Conservation (phyloP, 2,888 invertebrate genomes). For the Limnephilus lunatus region DNA sequence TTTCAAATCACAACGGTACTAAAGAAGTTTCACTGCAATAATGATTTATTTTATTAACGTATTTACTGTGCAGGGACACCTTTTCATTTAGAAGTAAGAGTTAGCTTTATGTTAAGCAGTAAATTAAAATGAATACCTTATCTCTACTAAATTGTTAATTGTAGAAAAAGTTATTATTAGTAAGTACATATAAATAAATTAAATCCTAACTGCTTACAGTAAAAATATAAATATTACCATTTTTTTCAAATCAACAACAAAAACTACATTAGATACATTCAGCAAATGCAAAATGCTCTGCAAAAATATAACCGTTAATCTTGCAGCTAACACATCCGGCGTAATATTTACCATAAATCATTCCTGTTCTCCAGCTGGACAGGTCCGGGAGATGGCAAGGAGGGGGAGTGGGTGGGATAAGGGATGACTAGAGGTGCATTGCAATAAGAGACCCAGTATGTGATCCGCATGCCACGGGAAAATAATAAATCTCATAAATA, state of each 20-base stretch:
- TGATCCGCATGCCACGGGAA: constrained; percentile 55
- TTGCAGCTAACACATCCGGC: constrained; percentile 62
- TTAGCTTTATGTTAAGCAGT: too few species aligned
- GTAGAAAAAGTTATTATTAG: too few species aligned
- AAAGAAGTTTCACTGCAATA: too few species aligned
- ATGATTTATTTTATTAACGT: too few species aligned
- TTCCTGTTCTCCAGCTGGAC: constrained; percentile 56
- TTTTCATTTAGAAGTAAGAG: too few species aligned
- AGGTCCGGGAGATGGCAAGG: constrained; percentile 48
- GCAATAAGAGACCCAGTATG: constrained; percentile 61
- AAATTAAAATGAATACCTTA: too few species aligned
- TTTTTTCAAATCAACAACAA: neutral
- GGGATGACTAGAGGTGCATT: constrained; percentile 51
- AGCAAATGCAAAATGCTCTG: constrained; percentile 12
- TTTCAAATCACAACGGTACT: too few species aligned
- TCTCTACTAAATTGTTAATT: too few species aligned
- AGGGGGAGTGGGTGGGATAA: constrained; percentile 28
- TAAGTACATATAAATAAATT: too few species aligned
- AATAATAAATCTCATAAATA: constrained; percentile 40
- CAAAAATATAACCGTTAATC: constrained; percentile 64
- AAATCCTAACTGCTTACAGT: neutral
- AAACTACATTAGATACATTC: neutral
- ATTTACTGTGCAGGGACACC: too few species aligned
- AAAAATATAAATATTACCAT: neutral
- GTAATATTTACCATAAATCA: constrained; percentile 66